Evolutionary conservation across 2,797 vertebrate species (phyloP).

Genomic region (Sebastes melanostomus): DNA sequence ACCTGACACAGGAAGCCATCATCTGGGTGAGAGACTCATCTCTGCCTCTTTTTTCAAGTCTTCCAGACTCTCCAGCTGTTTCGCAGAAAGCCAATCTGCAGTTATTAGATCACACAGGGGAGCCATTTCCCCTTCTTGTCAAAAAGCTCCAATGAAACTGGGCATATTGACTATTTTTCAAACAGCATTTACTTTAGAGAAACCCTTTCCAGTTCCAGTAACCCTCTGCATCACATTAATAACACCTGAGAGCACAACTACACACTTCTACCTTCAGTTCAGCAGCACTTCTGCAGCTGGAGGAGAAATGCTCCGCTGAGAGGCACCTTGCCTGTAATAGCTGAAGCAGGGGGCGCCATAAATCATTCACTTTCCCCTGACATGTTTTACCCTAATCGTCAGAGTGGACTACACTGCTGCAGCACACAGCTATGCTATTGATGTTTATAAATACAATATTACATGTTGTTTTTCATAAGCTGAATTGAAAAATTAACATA

Average conservation of each 20-base stretch:
- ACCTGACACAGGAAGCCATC: neutral
- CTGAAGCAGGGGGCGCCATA: neutral
- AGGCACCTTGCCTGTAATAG: neutral
- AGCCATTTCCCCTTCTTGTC: slow-evolving; percentile 4
- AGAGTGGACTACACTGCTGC: neutral
- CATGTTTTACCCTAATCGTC: neutral
- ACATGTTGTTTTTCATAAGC: neutral
- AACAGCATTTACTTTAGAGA: neutral
- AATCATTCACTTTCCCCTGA: neutral
- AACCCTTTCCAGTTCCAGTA: neutral
- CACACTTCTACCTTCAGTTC: neutral
- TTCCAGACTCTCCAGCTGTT: slow-evolving; percentile 37
- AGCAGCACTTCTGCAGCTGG: neutral
- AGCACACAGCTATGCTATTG: neutral
- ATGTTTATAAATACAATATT: neutral
- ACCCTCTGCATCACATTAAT: neutral
- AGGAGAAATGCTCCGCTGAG: neutral
- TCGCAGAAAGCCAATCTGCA: slow-evolving; percentile 1
- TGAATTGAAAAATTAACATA: neutral
- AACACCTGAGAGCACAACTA: neutral
- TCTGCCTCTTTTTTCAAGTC: slow-evolving; percentile 4
- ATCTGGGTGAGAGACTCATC: neutral
- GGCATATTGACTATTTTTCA: neutral
- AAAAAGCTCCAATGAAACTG: neutral
- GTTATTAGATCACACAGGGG: slow-evolving; percentile 24